phyloP scores from a whole-genome alignment of 2,113 vertebrate species.

The Romanogobio albipinnatus region DNA sequence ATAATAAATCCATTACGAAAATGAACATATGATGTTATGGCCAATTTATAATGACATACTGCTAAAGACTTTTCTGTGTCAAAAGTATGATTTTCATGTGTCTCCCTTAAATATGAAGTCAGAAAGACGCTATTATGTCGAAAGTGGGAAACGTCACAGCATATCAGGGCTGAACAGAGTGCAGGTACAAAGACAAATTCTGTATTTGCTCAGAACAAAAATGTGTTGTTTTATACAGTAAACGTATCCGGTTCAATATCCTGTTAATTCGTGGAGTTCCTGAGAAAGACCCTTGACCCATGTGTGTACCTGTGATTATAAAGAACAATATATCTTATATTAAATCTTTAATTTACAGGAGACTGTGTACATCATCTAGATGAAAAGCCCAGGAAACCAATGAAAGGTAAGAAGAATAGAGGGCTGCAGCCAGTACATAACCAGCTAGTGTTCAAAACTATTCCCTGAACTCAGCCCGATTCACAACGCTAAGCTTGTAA shows the following conservation, averaged over 20 bases:
- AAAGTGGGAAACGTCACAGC: background rate
- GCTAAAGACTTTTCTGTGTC: background rate
- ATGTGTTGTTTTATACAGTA: background rate
- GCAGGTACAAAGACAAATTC: background rate
- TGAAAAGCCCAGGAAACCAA: slow-evolving; percentile 63
- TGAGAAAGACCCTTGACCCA: background rate
- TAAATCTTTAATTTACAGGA: slow-evolving; percentile 56
- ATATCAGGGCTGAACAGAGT: background rate
- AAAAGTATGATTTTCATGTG: too few relatives aligned
- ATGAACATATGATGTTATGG: background rate
- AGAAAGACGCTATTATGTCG: background rate
- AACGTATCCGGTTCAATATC: background rate
- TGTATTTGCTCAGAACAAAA: background rate
- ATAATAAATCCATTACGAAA: too few relatives aligned
- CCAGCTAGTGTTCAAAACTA: too few relatives aligned
- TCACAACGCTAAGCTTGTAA: too few relatives aligned
- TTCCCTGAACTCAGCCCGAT: too few relatives aligned
- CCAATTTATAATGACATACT: background rate
- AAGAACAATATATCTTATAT: background rate
- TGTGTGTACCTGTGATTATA: background rate
- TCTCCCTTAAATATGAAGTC: background rate
- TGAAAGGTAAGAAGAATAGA: slow-evolving; percentile 54
- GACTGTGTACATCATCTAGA: slow-evolving; percentile 68
- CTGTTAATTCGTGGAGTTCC: background rate
- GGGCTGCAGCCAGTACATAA: too few relatives aligned